Evolutionary conservation across 2,888 invertebrate genomes (phyloP).

Genomic region (Sphinx pinastri): DNA sequence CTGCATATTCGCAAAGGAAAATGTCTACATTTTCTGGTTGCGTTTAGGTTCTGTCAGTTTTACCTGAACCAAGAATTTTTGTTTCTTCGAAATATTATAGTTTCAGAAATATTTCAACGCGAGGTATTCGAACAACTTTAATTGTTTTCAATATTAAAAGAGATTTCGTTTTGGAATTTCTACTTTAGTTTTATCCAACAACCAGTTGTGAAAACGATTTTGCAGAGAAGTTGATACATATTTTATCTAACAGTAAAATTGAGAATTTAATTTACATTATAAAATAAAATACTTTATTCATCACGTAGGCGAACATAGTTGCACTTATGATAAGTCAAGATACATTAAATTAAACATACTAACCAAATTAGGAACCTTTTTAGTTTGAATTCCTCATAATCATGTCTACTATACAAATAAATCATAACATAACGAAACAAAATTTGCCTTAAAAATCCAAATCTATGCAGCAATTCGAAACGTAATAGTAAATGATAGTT

Average conservation of each 20-base stretch:
- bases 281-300: too few species aligned
- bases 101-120: conserved; percentile 1
- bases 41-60: not conserved
- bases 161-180: conserved; percentile 18
- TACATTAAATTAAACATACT: not conserved
- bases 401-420: not conserved
- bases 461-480: conserved; percentile 11
- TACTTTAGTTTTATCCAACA: not conserved
- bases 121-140: conserved; percentile 1
- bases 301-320: too few species aligned
- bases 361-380: not conserved
- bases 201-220: not conserved
- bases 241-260: not conserved
- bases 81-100: not conserved
- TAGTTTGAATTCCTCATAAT: not conserved
- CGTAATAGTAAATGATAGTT: conserved; percentile 29
- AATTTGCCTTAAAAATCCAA: conserved; percentile 1
- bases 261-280: too few species aligned
- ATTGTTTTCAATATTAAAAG: not conserved
- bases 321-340: too few species aligned
- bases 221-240: not conserved
- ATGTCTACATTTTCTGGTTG: not conserved
- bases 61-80: not conserved
- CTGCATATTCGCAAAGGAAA: not conserved
- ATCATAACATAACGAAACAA: not conserved